Percentiles rank a stretch among this genome's conserved stretches.
These are phyloP conservation scores for Sebastes minor DNA, from an alignment of 2,797 vertebrate species.

Conservation along the genomic window DNA sequence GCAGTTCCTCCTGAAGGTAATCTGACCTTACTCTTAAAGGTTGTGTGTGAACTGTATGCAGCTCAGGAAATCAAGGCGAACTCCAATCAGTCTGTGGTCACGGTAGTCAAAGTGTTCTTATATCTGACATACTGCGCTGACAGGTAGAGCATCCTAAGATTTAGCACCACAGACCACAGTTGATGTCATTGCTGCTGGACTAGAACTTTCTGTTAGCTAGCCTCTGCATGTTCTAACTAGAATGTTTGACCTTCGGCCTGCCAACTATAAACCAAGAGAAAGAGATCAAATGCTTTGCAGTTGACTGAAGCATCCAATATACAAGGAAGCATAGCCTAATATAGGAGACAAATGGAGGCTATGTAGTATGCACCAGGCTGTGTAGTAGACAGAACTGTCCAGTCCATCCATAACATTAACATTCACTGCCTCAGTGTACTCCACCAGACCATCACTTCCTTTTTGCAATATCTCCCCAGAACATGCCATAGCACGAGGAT, in stretches of 20 bases:
- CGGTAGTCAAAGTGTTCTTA: neutral
- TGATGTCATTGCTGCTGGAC: rapidly evolving
- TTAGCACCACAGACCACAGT: neutral
- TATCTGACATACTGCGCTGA: neutral
- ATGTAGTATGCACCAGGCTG: neutral
- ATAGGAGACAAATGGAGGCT: neutral
- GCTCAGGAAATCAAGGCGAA: neutral
- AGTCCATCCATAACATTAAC: neutral
- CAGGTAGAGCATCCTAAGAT: neutral
- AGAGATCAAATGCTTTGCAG: neutral
- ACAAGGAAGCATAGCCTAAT: too few species aligned
- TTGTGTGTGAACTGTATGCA: neutral
- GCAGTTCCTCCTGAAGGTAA: neutral
- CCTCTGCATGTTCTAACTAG: neutral
- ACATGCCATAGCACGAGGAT: too few species aligned
- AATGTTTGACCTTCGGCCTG: neutral
- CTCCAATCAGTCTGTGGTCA: neutral
- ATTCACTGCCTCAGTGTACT: too few species aligned
- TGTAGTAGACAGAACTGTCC: neutral
- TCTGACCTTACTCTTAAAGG: neutral
- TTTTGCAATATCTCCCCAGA: too few species aligned
- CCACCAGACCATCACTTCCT: too few species aligned
- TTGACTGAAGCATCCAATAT: neutral
- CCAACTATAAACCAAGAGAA: neutral
- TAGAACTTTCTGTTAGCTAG: neutral